A percentile compares a stretch with the other conserved stretches of the same genome.
Conservation (phyloP, 2,888 invertebrate species). For the Patella ulyssiponensis region DNA sequence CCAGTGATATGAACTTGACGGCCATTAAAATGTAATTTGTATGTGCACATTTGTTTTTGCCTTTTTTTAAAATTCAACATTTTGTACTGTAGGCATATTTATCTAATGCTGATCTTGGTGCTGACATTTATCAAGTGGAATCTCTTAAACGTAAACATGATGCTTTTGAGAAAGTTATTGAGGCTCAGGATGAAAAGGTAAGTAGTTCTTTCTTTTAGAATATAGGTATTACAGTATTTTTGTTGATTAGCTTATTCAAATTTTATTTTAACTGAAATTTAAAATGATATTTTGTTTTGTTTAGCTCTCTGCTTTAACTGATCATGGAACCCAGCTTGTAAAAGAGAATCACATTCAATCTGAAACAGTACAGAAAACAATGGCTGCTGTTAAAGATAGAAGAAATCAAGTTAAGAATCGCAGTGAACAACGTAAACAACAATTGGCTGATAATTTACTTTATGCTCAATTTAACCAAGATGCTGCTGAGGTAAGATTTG, state of each 20-base stretch:
- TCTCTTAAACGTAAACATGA: slow-evolving; percentile 99
- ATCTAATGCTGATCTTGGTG: slow-evolving; percentile 89
- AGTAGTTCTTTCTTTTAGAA: slow-evolving; percentile 23
- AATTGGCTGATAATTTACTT: slow-evolving; percentile 84
- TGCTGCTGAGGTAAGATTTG: slow-evolving; percentile 80
- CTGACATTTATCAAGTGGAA: slow-evolving; percentile 98
- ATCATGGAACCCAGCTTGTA: slow-evolving; percentile 88
- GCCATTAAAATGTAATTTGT: too few relatives aligned
- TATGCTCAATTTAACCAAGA: slow-evolving; percentile 93
- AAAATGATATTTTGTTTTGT: slow-evolving; percentile 17
- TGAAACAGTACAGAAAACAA: slow-evolving; percentile 79
- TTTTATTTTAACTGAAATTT: neutral
- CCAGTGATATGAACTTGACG: too few relatives aligned
- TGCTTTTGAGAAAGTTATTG: slow-evolving; percentile 98
- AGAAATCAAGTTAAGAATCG: slow-evolving; percentile 76
- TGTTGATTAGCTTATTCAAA: neutral
- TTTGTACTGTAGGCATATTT: slow-evolving; percentile 61
- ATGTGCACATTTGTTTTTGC: too few relatives aligned
- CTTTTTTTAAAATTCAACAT: neutral
- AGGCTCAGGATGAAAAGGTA: slow-evolving; percentile 91
- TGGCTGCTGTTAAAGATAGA: slow-evolving; percentile 78
- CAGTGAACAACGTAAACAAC: slow-evolving; percentile 79
- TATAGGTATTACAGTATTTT: slow-evolving; percentile 23
- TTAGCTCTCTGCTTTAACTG: slow-evolving; percentile 81
- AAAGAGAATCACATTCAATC: slow-evolving; percentile 91